phyloP scores from a whole-genome alignment of 2,888 invertebrate genomes.

The Tipula confusa region DNA sequence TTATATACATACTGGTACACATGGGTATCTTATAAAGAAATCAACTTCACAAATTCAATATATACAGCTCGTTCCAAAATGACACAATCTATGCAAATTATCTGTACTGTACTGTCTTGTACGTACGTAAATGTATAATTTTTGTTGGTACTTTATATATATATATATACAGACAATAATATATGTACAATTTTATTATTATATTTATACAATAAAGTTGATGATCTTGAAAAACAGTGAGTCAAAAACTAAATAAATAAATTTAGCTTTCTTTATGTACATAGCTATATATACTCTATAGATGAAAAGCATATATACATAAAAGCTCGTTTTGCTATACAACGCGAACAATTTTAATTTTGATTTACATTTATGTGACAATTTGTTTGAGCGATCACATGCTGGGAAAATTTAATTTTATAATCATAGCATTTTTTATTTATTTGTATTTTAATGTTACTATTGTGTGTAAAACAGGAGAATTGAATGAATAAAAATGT shows the following conservation, averaged over 20 bases:
- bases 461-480: slow-evolving; percentile 25
- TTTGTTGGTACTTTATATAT: neutral
- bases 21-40: slow-evolving; percentile 15
- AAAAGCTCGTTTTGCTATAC: neutral
- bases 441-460: neutral
- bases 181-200: slow-evolving; percentile 8
- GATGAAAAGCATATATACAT: neutral
- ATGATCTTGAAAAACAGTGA: slow-evolving; percentile 9
- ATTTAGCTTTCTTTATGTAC: neutral
- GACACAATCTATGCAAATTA: slow-evolving; percentile 20
- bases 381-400: slow-evolving; percentile 3
- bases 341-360: neutral
- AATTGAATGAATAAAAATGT: neutral
- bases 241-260: neutral
- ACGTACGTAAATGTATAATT: neutral
- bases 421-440: neutral
- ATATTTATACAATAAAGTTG: neutral
- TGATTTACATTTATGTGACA: slow-evolving; percentile 12
- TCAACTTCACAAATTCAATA: neutral
- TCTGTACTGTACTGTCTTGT: neutral
- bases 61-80: neutral
- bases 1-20: neutral
- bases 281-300: neutral
- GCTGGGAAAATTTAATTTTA: neutral
- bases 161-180: neutral